phyloP scores from a whole-genome alignment of 2,113 vertebrate genomes.

The Rhinolophus sinicus region DNA sequence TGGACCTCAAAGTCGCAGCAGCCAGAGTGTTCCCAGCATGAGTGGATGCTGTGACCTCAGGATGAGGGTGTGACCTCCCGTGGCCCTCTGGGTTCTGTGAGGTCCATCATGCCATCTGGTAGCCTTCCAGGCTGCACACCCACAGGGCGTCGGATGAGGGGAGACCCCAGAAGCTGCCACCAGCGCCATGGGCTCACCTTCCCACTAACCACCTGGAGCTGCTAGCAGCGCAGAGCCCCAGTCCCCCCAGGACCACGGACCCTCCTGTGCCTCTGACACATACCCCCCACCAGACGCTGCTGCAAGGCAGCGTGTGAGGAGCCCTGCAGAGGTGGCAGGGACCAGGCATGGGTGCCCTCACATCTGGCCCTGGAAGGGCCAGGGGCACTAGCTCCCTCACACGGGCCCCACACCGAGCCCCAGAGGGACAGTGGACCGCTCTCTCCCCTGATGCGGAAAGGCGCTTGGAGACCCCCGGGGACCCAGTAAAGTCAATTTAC shows the following conservation, averaged over 20 bases:
- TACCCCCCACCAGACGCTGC: fast-evolving
- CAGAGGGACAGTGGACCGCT: fast-evolving
- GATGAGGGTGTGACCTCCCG: too few species aligned
- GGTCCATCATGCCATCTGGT: neutral
- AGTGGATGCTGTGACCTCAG: too few species aligned
- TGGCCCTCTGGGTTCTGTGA: neutral
- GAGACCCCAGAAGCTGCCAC: neutral
- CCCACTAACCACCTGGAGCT: neutral
- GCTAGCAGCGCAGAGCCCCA: fast-evolving
- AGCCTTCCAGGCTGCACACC: neutral
- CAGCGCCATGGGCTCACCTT: too few species aligned
- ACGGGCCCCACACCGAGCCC: too few species aligned
- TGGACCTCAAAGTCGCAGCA: neutral
- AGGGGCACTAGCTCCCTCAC: neutral
- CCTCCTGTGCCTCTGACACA: neutral
- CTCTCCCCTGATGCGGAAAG: neutral
- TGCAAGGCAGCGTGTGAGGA: neutral
- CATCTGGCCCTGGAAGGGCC: fast-evolving
- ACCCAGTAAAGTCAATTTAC: conserved; percentile 9
- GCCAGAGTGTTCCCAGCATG: neutral
- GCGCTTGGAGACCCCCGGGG: neutral
- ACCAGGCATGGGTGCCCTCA: neutral
- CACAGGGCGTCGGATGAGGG: neutral
- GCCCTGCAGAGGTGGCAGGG: neutral
- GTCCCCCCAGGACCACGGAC: neutral